Conservation (phyloP, 2,888 invertebrate genomes). For the Orthosia cruda region DNA sequence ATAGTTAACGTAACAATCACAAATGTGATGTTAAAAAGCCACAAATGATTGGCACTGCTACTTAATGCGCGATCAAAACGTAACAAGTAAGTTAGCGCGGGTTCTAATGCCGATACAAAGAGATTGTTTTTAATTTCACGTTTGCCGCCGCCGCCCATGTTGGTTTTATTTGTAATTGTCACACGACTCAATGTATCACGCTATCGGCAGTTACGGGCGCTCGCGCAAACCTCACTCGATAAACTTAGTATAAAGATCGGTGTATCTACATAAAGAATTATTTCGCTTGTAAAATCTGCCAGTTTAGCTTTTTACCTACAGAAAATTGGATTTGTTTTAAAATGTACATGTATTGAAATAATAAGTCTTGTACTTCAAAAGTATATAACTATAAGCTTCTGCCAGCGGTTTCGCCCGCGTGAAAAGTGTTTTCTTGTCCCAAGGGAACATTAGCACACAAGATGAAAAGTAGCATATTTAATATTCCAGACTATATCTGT, state of each 20-base stretch:
- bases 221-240: background rate
- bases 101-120: constrained; percentile 2
- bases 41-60: background rate
- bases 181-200: background rate
- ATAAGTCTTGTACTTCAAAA: too few relatives aligned
- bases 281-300: background rate
- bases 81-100: constrained; percentile 5
- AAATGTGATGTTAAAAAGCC: background rate
- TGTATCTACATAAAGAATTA: constrained; percentile 10
- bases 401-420: too few relatives aligned
- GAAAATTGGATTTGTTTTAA: background rate
- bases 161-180: background rate
- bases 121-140: constrained; percentile 15
- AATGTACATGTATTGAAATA: background rate
- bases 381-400: too few relatives aligned
- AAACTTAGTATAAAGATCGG: background rate
- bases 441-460: too few relatives aligned
- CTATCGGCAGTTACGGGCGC: background rate
- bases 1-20: background rate
- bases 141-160: background rate
- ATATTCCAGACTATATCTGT: too few relatives aligned
- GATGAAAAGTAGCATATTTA: too few relatives aligned
- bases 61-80: constrained; percentile 15
- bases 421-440: too few relatives aligned
- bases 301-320: background rate